Evolutionary conservation across 2,797 vertebrate species (phyloP), one percentile per base, ranked within the genome.

Genomic region (Protonibea diacanthus): DNA sequence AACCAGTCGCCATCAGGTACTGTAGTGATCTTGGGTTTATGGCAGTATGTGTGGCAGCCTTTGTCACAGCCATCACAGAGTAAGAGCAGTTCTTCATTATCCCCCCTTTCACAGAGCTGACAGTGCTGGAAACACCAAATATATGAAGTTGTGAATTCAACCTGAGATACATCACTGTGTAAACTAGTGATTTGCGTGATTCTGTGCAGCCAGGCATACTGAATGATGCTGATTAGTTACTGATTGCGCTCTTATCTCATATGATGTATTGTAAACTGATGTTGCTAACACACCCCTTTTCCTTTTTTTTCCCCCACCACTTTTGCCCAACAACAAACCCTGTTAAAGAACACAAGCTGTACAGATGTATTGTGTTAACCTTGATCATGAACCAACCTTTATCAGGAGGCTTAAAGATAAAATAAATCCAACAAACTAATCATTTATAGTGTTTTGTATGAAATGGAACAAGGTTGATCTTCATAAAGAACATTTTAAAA

Each of bases 61-160:
- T 97, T 97, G 88, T 99, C 97, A 80, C 98, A 99, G 56, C 97
- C 97, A n/a, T 99, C 98, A 88, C 98, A 99, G 29, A 99, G 96
- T 66, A 99, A 96, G 45, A 99, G 96, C 74, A 98, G 94, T 40
- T 99, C 98, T 88, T 98, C 97, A 47, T 98, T 97, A 88, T 99
- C 97, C 42, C 97, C 98, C 89, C 97, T 98, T 44, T 97, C 96
- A 90, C 98, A 99, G 71, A 98, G 95, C 70, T 98, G 98, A 92
- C 98, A 99, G 90, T 97, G 97, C 98, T 99, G 82, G 25, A 95
- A 94, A 76, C 71, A 79, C 33, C 92, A 68, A 94, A 69, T 11
- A 74, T 8, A 65, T 42, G 8, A 25, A 48, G 45, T 38, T 29
- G 78, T 91, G 55, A 65, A 57, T 38, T 56, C 25, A 71, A 27